Percentiles rank a stretch among this genome's conserved stretches.
These are phyloP conservation scores for Engraulis encrasicolus DNA, from an alignment of 2,113 vertebrate species.

Conservation along the genomic window DNA sequence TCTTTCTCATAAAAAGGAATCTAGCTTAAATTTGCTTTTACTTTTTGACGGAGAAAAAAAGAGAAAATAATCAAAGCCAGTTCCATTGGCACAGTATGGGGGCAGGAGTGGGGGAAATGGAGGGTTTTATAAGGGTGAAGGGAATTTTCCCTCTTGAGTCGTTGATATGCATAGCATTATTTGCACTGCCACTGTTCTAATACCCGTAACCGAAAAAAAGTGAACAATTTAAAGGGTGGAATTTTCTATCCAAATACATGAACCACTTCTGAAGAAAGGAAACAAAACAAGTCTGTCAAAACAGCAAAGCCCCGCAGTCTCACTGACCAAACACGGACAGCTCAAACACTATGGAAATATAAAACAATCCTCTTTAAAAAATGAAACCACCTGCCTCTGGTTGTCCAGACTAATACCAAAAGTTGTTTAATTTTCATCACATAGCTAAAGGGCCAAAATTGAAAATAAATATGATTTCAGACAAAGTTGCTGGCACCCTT, in stretches of 20 bases:
- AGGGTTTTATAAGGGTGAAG: not conserved
- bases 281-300: not conserved
- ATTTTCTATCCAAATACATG: not conserved
- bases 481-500: not conserved
- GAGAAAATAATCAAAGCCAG: constrained; percentile 24
- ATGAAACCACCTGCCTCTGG: not conserved
- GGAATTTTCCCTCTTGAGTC: not conserved
- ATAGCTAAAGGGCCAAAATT: constrained; percentile 4
- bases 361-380: not conserved
- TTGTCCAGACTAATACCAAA: not conserved
- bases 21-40: constrained; percentile 30
- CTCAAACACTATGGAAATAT: not conserved
- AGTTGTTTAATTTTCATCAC: constrained; percentile 4
- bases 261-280: not conserved
- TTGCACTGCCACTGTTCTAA: not conserved
- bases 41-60: constrained; percentile 15
- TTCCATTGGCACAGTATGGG: not conserved
- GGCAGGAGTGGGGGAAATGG: not conserved
- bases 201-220: not conserved
- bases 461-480: constrained; percentile 21
- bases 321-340: constrained; percentile 2
- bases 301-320: not conserved
- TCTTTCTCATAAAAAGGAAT: constrained; percentile 16
- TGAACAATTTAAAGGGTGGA: not conserved
- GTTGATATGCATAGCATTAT: not conserved